Conservation (phyloP, 2,113 vertebrate genomes). For the Hylia prasina region DNA sequence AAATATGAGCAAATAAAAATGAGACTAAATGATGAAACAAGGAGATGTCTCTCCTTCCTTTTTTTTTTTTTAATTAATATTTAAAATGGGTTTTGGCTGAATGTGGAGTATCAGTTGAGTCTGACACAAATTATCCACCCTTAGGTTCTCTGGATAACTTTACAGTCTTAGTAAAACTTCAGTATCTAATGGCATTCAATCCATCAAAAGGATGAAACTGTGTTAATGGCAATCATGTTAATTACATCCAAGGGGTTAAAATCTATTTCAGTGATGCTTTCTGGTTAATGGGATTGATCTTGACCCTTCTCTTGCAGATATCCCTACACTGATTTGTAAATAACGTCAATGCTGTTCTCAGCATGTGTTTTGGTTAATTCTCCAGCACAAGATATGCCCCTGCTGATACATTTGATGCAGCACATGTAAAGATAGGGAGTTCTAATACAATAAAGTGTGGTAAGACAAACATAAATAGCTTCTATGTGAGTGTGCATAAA, state of each 20-base stretch:
- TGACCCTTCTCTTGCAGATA: conserved; percentile 14
- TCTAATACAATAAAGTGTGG: background rate
- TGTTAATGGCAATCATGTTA: conserved; percentile 45
- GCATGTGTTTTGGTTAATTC: background rate
- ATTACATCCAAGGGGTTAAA: conserved; percentile 66
- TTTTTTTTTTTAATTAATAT: background rate
- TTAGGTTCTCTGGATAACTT: background rate
- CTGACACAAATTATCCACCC: conserved; percentile 33
- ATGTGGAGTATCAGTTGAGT: conserved; percentile 38
- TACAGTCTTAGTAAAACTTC: conserved; percentile 22
- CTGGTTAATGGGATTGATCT: conserved; percentile 63
- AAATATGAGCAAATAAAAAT: background rate
- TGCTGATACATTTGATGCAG: background rate
- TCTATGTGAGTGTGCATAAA: background rate
- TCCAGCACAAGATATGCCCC: background rate
- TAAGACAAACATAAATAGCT: background rate
- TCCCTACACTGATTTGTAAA: background rate
- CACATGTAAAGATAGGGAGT: background rate
- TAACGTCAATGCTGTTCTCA: background rate
- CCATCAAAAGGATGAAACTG: background rate
- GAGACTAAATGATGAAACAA: background rate
- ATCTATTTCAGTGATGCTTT: conserved; percentile 58
- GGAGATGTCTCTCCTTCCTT: background rate
- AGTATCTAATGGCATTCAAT: conserved; percentile 30
- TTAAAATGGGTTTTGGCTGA: conserved; percentile 25